Base-by-base conservation (phyloP, 2,797 vertebrate species). In the Esox lucius region DNA sequence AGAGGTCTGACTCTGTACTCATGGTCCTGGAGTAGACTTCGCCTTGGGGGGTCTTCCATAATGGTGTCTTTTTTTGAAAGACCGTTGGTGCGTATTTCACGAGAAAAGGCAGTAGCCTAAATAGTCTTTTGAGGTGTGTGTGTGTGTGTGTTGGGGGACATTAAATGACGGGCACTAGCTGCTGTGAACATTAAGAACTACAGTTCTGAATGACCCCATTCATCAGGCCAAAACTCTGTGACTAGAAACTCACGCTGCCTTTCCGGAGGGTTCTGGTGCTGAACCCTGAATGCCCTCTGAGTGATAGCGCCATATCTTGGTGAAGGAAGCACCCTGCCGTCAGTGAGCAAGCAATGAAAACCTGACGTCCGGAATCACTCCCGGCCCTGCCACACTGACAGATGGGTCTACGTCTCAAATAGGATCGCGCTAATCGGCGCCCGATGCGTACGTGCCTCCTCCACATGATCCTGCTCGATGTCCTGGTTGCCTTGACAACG, bases 1-100 rank as follows among this genome's bases (percentile, higher is more conserved):
- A 81, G 75, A 85, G 83, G 81, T 80, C 78, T 74, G 59, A 46
- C 42, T 39, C 7, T 11, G 42, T 64, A 70, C 73, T 75, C 17
- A 73, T 75, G 67, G 59, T 85, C 62, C 72, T 80, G 76, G 2
- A 66, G 15, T 31, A 26, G 17, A 39, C 85, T 81, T 80, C 75
- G 76, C 79, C 81, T 24, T 35, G 5, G 5, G 53, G 75, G 78
- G 80, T 78, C 68, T 77, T 68, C 59, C 31, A 68, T 48, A 51
- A 51, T 65, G 64, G 72, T 78, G 51, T 48, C 75, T n/a, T 69
- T 53, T 82, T 79, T 79, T 76, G 67, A 67, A 48, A 66, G 70
- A 68, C 71, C 74, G 13, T 59, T 12, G 7, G n/a, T 33, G 77
- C 46, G 48, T 67, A 71, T 80, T 61, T 17, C 28, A 24, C 26